Base-by-base conservation (phyloP, 1,140 invertebrate genomes). In the Cherax destructor region DNA sequence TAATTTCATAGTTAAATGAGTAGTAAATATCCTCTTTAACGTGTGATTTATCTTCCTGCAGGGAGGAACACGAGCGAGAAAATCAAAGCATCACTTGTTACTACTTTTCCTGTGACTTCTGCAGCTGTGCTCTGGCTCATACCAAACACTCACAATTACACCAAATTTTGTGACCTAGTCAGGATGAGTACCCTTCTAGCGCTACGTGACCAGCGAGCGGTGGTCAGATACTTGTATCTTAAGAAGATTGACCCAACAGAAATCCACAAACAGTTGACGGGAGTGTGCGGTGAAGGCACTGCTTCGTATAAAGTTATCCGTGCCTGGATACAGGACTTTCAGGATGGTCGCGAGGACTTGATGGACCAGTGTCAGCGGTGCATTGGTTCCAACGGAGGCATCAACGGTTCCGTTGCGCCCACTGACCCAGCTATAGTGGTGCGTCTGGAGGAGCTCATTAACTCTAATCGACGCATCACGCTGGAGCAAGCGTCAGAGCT, bases 401-500 rank as follows among this genome's bases (percentile, higher is more conserved):
- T 61, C n/a, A 84, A 85, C 76, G 83, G 83, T 21, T 24, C 86
- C 41, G 86, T 59, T 13, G 56, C 91, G 59, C 91, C 83, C 11
- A 92, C 91, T 18, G 91, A 92, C 50, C 91, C 91, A 3, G 91
- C 91, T 0, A 61, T 88, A n/a, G 91, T 92, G 30, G 91, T 86
- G 30, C 86, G 86, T 9, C 74, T 92, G 61, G 91, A 92, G 81
- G 72, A 77, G 72, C 86, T 92, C 9, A 80, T 92, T 61, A 92
- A 88, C 83, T 84, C 69, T 5, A 86, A 92, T 61, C 78, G 81
- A 6, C 91, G 91, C 47, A 84, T 92, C 72, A 85, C 41, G 16
- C 47, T 88, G 18, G 91, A 92, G 47, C 65, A 76, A 72, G 81
- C 86, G 47, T 59, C 91, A 30, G 91, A 92, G 7, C 69, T 88